Conservation (phyloP, 2,797 vertebrate species). For the Danio choprae region DNA sequence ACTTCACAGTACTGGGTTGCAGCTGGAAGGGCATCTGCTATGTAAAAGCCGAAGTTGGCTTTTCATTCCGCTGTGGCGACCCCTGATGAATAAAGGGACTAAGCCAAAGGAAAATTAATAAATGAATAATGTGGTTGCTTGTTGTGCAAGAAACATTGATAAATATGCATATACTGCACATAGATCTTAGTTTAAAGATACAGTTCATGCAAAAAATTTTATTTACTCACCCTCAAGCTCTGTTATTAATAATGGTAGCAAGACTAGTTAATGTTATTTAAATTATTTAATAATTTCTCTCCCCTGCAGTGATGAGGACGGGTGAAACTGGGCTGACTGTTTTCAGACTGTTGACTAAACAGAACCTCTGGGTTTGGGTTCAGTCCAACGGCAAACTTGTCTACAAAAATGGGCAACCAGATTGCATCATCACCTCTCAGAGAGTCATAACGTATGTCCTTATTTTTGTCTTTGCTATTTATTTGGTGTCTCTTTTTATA, state of each 20-base stretch:
- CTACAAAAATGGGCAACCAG: constrained; percentile 76
- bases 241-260: not conserved
- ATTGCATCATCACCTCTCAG: constrained; percentile 77
- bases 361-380: constrained; percentile 76
- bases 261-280: not conserved
- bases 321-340: constrained; percentile 77
- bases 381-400: constrained; percentile 77
- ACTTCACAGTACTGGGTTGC: too few species aligned
- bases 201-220: too few species aligned
- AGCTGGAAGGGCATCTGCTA: too few species aligned
- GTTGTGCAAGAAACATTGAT: not conserved
- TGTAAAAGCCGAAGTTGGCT: too few species aligned
- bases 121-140: not conserved
- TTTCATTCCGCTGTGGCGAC: too few species aligned
- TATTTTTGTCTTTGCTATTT: not conserved
- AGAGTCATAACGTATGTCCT: constrained; percentile 73
- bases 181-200: not conserved
- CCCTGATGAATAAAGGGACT: too few species aligned
- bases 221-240: too few species aligned
- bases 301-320: constrained; percentile 78
- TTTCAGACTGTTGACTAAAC: constrained; percentile 78
- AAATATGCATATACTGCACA: not conserved
- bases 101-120: too few species aligned
- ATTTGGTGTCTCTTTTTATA: not conserved
- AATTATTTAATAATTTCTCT: not conserved